phyloP scores from a whole-genome alignment of 1,140 invertebrate species.

The Tenebrio molitor region DNA sequence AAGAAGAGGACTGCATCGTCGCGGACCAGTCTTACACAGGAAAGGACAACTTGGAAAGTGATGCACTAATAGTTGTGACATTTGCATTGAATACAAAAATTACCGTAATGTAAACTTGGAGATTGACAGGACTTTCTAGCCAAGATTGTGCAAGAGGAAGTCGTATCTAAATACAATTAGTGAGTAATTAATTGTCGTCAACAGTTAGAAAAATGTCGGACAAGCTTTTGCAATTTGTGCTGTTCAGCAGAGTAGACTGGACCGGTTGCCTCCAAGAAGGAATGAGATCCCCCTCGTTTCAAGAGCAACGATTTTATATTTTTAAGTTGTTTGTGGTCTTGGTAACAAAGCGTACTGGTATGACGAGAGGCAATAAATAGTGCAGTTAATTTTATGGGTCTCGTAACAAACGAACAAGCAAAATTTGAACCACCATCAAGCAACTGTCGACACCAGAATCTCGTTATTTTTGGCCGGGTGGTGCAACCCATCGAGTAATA shows the following conservation, averaged over 20 bases:
- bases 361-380: not conserved
- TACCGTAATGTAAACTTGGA: conserved; percentile 10
- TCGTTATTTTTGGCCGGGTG: too few relatives aligned
- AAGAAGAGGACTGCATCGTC: too few relatives aligned
- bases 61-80: conserved; percentile 15
- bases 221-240: not conserved
- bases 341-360: too few relatives aligned
- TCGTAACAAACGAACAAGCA: not conserved
- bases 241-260: not conserved
- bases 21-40: too few relatives aligned
- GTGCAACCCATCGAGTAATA: too few relatives aligned
- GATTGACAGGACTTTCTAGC: conserved; percentile 18
- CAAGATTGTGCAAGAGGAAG: conserved; percentile 25
- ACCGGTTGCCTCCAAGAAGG: too few relatives aligned
- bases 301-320: too few relatives aligned
- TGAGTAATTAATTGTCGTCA: conserved; percentile 13
- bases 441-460: not conserved
- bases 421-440: not conserved
- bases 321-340: too few relatives aligned
- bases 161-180: conserved; percentile 15
- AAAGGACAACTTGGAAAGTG: not conserved
- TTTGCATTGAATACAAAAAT: conserved; percentile 7
- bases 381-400: not conserved
- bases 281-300: too few relatives aligned
- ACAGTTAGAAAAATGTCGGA: not conserved